Evolutionary conservation across 2,113 vertebrate species (phyloP).

Genomic region (Scartelaos histophorus): DNA sequence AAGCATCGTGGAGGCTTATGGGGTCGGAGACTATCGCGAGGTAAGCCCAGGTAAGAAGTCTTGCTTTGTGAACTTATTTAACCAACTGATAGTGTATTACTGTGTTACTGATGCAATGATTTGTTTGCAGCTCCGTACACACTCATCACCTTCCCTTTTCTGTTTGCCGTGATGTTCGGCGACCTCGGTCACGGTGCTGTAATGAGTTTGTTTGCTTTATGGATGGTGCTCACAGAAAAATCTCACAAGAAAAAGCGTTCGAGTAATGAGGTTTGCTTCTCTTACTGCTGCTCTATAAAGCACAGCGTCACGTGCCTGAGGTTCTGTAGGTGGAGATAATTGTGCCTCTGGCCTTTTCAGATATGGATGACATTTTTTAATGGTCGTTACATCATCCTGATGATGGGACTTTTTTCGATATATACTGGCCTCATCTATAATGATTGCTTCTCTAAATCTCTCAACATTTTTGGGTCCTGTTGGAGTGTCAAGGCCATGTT

Average conservation of each 20-base stretch:
- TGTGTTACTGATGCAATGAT: not conserved
- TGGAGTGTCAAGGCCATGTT: slow-evolving; percentile 95
- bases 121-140: slow-evolving; percentile 87
- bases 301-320: not conserved
- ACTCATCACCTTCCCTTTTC: slow-evolving; percentile 96
- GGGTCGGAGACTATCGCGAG: slow-evolving; percentile 91
- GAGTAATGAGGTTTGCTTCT: slow-evolving; percentile 83
- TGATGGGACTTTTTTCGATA: slow-evolving; percentile 95
- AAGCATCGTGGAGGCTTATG: slow-evolving; percentile 96
- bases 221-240: slow-evolving; percentile 92
- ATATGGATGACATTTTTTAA: slow-evolving; percentile 93
- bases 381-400: slow-evolving; percentile 92
- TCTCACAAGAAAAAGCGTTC: slow-evolving; percentile 80
- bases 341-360: slow-evolving; percentile 66
- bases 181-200: slow-evolving; percentile 90
- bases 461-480: slow-evolving; percentile 94
- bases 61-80: not conserved
- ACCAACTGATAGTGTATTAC: not conserved
- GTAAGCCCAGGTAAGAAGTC: slow-evolving; percentile 89
- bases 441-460: slow-evolving; percentile 95
- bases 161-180: slow-evolving; percentile 99
- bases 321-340: not conserved
- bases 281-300: slow-evolving; percentile 4
- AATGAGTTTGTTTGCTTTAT: slow-evolving; percentile 88
- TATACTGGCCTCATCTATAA: slow-evolving; percentile 99